Percentiles rank a stretch among this genome's conserved stretches.
Conservation (phyloP, 2,888 invertebrate species). For the Metellina segmentata region DNA sequence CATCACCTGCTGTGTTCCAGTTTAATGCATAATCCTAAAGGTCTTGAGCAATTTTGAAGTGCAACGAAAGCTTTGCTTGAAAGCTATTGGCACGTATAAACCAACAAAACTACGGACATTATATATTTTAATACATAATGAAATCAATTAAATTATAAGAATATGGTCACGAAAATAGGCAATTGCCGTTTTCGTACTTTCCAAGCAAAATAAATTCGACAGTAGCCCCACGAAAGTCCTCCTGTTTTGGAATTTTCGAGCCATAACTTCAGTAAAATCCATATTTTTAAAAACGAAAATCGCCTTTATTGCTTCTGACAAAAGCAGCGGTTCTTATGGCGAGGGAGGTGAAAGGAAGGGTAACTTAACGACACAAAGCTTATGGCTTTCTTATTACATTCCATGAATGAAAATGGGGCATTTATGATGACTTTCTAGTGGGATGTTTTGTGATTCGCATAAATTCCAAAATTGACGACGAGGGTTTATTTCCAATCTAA, state of each 20-base stretch:
- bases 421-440: conserved; percentile 10
- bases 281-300: conserved; percentile 22
- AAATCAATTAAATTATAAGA: too few species aligned
- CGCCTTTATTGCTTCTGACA: conserved; percentile 20
- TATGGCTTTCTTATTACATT: conserved; percentile 21
- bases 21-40: too few species aligned
- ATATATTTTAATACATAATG: too few species aligned
- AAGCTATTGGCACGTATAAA: too few species aligned
- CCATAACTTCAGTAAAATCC: conserved; percentile 7
- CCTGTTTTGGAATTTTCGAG: not conserved
- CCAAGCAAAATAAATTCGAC: not conserved
- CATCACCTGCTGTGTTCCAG: too few species aligned
- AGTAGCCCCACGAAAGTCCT: not conserved
- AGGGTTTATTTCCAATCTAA: not conserved
- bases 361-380: conserved; percentile 22
- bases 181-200: not conserved
- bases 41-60: too few species aligned
- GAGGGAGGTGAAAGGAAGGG: conserved; percentile 3
- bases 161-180: too few species aligned
- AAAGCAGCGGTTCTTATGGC: not conserved
- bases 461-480: not conserved
- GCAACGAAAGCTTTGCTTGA: too few species aligned
- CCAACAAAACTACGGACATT: too few species aligned
- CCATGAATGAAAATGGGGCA: conserved; percentile 33
- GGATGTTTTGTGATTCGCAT: not conserved